Percentiles rank a stretch among this genome's conserved stretches.
These are phyloP conservation scores for Drosophila percnosoma DNA, from an alignment of 2,888 invertebrate genomes.

Conservation along the genomic window DNA sequence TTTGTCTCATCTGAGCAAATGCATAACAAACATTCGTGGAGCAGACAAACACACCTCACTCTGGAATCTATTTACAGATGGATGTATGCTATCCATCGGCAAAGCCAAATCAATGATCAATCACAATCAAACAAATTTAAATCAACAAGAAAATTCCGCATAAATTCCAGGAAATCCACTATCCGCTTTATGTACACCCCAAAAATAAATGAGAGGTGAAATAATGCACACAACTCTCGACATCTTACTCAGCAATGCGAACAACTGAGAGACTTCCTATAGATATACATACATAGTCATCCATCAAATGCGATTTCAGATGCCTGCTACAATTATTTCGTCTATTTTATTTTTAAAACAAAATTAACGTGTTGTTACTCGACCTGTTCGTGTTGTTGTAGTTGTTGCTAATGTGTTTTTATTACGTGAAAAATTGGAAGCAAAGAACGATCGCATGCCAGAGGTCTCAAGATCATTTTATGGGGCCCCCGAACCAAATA, in stretches of 20 bases:
- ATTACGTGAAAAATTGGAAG: slow-evolving; percentile 66
- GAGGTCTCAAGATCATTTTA: slow-evolving; percentile 68
- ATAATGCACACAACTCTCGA: slow-evolving; percentile 40
- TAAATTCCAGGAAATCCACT: slow-evolving; percentile 78
- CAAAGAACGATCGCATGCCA: slow-evolving; percentile 37
- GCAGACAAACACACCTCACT: slow-evolving; percentile 10
- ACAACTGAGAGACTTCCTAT: slow-evolving; percentile 33
- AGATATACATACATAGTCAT: slow-evolving; percentile 48
- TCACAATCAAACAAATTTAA: slow-evolving; percentile 58
- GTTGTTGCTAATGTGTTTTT: slow-evolving; percentile 75
- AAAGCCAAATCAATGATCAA: slow-evolving; percentile 72
- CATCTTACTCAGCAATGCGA: slow-evolving; percentile 54
- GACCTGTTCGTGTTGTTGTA: slow-evolving; percentile 33
- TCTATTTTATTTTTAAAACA: slow-evolving; percentile 77
- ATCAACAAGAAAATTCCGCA: slow-evolving; percentile 62
- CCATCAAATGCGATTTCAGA: slow-evolving; percentile 72
- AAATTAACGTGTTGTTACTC: slow-evolving; percentile 64
- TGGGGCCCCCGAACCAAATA: slow-evolving; percentile 30
- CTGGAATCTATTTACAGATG: slow-evolving; percentile 24
- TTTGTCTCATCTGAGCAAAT: neutral
- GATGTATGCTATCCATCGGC: slow-evolving; percentile 35
- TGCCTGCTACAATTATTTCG: slow-evolving; percentile 73
- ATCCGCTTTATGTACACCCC: slow-evolving; percentile 48
- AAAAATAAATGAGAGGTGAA: slow-evolving; percentile 37
- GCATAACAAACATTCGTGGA: slow-evolving; percentile 1